These are phyloP conservation scores for Cheirogaleus medius DNA, from an alignment of 2,113 vertebrate species.

Conservation along the genomic window DNA sequence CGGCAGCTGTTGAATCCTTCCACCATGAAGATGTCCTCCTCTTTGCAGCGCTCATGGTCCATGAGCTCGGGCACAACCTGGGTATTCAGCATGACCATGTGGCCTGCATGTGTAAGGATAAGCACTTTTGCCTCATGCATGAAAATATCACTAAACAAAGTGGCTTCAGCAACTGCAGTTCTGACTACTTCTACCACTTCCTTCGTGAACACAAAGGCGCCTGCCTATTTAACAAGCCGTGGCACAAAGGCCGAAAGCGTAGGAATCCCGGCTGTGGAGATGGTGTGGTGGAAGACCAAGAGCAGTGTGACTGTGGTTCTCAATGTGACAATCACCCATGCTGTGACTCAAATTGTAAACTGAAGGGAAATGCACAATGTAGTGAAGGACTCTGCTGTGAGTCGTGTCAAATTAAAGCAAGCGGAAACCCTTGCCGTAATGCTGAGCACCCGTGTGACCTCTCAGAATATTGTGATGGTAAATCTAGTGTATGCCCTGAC, in stretches of 20 bases:
- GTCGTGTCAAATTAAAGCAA: background rate
- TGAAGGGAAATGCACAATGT: background rate
- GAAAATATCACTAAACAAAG: background rate
- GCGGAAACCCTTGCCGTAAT: conserved; percentile 43
- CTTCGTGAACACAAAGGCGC: conserved; percentile 34
- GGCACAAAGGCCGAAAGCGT: background rate
- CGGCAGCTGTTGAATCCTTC: conserved; percentile 67
- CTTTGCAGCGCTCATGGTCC: conserved; percentile 59
- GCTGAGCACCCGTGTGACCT: conserved; percentile 28
- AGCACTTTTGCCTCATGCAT: conserved; percentile 76
- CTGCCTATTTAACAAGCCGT: conserved; percentile 71
- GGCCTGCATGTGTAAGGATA: conserved; percentile 41
- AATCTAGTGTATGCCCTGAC: background rate
- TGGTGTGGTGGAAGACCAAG: background rate
- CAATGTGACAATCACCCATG: accelerated
- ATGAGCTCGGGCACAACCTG: conserved; percentile 72
- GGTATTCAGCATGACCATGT: conserved; percentile 70
- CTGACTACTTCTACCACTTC: conserved; percentile 60
- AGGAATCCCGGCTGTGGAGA: conserved; percentile 11
- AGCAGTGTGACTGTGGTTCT: conserved; percentile 76
- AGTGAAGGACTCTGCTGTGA: conserved; percentile 61
- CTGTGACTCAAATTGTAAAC: conserved; percentile 36
- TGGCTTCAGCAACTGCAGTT: conserved; percentile 80
- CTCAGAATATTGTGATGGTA: conserved; percentile 75
- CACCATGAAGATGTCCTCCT: conserved; percentile 23